These are phyloP conservation scores for Disparrhopalites patrizii DNA, from an alignment of 2,888 invertebrate genomes.

Conservation along the genomic window DNA sequence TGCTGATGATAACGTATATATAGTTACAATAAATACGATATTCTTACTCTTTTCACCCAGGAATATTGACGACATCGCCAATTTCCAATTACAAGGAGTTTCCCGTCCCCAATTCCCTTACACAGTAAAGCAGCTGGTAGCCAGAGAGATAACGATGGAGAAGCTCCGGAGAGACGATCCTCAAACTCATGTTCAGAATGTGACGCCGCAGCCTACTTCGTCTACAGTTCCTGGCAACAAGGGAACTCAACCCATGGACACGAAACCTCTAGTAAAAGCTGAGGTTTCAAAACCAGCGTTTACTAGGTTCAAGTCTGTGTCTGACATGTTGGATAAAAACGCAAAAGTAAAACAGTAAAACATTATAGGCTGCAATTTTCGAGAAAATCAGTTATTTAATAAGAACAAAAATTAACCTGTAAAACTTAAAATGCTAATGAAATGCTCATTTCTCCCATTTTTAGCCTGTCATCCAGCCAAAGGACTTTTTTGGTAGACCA, in stretches of 20 bases:
- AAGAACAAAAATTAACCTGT: too few species aligned
- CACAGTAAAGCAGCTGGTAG: conserved; percentile 71
- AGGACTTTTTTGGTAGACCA: conserved; percentile 46
- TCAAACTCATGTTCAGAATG: too few species aligned
- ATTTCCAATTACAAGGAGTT: conserved; percentile 51
- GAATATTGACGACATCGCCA: conserved; percentile 65
- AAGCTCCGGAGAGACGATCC: conserved; percentile 61
- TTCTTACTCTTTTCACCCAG: conserved; percentile 51
- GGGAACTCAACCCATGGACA: conserved; percentile 26
- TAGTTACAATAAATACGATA: too few species aligned
- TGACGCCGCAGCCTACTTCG: background rate
- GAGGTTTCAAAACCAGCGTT: too few species aligned
- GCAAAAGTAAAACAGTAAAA: too few species aligned
- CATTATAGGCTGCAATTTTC: too few species aligned
- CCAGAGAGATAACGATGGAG: conserved; percentile 76
- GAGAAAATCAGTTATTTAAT: too few species aligned
- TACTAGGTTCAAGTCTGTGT: too few species aligned
- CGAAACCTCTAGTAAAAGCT: conserved; percentile 17
- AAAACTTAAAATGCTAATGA: too few species aligned
- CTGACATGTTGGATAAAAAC: too few species aligned
- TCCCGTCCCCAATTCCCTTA: conserved; percentile 57
- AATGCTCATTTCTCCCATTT: too few species aligned
- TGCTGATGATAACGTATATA: background rate
- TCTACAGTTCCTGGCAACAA: too few species aligned
- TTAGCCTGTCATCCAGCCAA: conserved; percentile 15